Conservation (phyloP, 2,113 vertebrate species). For the Podilymbus podiceps region DNA sequence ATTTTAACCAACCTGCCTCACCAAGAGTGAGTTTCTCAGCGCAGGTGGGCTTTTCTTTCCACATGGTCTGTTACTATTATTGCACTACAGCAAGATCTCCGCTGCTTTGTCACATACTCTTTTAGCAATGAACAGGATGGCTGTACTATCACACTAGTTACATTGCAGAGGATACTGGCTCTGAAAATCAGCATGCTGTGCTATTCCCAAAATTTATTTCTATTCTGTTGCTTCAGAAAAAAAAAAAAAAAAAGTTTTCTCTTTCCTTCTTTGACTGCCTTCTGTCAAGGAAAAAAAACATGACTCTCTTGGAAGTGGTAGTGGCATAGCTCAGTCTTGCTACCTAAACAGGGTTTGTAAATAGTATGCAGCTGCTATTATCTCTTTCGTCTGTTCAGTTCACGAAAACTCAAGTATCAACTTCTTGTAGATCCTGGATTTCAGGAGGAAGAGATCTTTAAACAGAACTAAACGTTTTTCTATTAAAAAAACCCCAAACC, state of each 20-base stretch:
- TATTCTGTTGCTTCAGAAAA: not conserved
- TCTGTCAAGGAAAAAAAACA: not conserved
- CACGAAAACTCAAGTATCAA: rapidly evolving
- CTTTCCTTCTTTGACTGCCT: not conserved
- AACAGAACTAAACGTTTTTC: not conserved
- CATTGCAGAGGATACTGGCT: not conserved
- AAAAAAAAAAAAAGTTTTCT: not conserved
- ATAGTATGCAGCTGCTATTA: not conserved
- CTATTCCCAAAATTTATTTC: not conserved
- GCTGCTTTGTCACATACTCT: not conserved
- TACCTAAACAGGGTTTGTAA: not conserved
- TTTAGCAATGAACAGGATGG: not conserved
- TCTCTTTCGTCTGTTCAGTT: not conserved
- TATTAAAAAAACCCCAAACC: not conserved
- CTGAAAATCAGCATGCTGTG: not conserved
- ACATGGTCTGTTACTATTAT: not conserved
- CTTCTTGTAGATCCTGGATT: not conserved
- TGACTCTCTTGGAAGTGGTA: not conserved
- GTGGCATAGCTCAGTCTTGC: not conserved
- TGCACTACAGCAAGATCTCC: not conserved
- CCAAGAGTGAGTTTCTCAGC: not conserved
- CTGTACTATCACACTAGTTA: not conserved
- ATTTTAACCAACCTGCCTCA: not conserved
- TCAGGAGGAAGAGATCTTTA: not conserved
- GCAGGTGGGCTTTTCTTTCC: not conserved